phyloP scores from a whole-genome alignment of 2,113 vertebrate genomes.

The Murina feae region DNA sequence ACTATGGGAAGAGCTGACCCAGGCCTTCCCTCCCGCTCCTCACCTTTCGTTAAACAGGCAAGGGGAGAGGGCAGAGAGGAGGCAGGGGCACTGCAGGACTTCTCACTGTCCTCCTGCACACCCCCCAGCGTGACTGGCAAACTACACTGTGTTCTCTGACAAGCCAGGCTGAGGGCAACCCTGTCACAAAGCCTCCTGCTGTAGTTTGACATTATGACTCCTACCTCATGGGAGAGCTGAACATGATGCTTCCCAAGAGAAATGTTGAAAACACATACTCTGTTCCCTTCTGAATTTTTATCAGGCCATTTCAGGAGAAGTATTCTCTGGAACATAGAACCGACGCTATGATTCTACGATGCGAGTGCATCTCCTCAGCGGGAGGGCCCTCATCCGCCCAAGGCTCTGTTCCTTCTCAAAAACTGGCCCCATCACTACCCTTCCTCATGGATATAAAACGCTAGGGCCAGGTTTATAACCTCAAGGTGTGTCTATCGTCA shows the following conservation, averaged over 20 bases:
- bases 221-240: neutral
- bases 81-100: neutral
- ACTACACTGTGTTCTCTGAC: neutral
- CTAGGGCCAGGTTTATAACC: too few relatives aligned
- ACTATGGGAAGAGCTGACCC: neutral
- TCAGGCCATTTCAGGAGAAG: neutral
- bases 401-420: too few relatives aligned
- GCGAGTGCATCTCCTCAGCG: too few relatives aligned
- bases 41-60: neutral
- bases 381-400: too few relatives aligned
- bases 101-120: neutral
- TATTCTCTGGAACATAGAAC: neutral
- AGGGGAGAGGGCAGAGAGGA: too few relatives aligned
- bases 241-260: neutral
- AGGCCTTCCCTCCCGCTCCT: neutral
- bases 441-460: too few relatives aligned
- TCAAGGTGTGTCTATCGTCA: neutral
- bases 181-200: neutral
- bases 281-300: neutral
- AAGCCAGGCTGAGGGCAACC: neutral
- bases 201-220: neutral
- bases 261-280: conserved; percentile 17
- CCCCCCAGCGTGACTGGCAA: neutral
- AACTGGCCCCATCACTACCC: too few relatives aligned
- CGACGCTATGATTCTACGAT: too few relatives aligned